Evolutionary conservation across 2,888 invertebrate genomes (phyloP).

Genomic region (Adineta ricciae): DNA sequence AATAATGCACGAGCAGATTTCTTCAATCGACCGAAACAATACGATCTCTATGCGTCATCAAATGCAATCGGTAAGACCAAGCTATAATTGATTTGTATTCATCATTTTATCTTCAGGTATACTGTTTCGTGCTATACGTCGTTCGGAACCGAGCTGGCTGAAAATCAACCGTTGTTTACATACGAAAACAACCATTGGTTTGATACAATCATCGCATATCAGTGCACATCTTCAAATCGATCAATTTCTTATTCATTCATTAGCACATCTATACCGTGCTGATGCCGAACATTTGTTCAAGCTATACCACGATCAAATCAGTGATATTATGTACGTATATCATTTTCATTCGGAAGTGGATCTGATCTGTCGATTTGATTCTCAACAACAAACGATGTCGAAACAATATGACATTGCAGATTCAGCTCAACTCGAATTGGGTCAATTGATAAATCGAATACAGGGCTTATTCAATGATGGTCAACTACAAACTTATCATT

Average conservation of each 20-base stretch:
- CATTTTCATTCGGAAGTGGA: slow-evolving; percentile 1
- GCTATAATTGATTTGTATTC: not conserved
- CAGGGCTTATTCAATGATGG: not conserved
- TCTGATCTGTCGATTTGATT: not conserved
- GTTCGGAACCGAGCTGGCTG: not conserved
- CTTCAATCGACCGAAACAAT: not conserved
- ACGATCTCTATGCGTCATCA: not conserved
- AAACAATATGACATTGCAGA: slow-evolving; percentile 6
- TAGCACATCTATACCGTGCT: not conserved
- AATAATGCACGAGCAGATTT: not conserved
- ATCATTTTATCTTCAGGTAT: not conserved
- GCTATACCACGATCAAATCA: not conserved
- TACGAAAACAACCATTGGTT: not conserved
- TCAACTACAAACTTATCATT: not conserved
- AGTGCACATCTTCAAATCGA: slow-evolving; percentile 4
- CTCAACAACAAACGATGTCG: slow-evolving; percentile 4
- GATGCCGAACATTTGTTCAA: not conserved
- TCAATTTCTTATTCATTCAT: not conserved
- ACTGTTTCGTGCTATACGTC: not conserved
- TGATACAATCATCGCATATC: not conserved
- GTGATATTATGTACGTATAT: slow-evolving; percentile 17
- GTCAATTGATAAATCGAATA: not conserved
- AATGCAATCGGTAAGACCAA: not conserved
- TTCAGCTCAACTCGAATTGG: slow-evolving; percentile 15
- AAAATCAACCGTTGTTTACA: slow-evolving; percentile 16